Evolutionary conservation across 2,888 invertebrate genomes (phyloP).

Genomic region (Falcaria lacertinaria): DNA sequence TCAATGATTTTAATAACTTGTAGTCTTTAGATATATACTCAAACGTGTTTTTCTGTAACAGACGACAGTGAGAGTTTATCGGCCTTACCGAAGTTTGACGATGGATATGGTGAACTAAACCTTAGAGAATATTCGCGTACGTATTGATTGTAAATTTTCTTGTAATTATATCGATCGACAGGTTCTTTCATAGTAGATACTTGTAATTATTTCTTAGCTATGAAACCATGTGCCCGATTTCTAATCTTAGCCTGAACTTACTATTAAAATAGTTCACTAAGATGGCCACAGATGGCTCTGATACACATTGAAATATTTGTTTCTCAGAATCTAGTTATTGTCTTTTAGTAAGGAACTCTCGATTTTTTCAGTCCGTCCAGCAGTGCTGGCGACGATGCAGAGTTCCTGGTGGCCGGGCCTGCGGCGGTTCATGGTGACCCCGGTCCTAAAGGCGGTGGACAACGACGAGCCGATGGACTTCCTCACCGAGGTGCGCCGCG

Average conservation of each 20-base stretch:
- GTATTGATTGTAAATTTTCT: constrained; percentile 6
- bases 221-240: no score
- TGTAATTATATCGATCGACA: neutral
- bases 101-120: constrained; percentile 16
- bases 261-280: no score
- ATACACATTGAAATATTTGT: no score
- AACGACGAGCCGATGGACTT: constrained; percentile 84
- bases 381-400: constrained; percentile 42
- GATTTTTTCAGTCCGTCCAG: constrained; percentile 40
- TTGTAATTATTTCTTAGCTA: no score
- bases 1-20: no score
- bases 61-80: neutral
- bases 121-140: constrained; percentile 41
- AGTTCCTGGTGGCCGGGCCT: constrained; percentile 58
- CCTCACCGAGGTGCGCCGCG: constrained; percentile 85
- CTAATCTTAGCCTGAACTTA: no score
- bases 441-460: constrained; percentile 81
- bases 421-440: constrained; percentile 78
- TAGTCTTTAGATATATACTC: constrained; percentile 9
- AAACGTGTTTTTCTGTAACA: neutral
- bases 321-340: no score
- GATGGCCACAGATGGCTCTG: no score
- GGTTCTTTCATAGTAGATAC: no score
- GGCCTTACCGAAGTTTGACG: neutral
- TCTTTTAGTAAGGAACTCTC: constrained; percentile 2